These are phyloP conservation scores for Endotricha flammealis DNA, from an alignment of 2,888 invertebrate species.

Conservation along the genomic window DNA sequence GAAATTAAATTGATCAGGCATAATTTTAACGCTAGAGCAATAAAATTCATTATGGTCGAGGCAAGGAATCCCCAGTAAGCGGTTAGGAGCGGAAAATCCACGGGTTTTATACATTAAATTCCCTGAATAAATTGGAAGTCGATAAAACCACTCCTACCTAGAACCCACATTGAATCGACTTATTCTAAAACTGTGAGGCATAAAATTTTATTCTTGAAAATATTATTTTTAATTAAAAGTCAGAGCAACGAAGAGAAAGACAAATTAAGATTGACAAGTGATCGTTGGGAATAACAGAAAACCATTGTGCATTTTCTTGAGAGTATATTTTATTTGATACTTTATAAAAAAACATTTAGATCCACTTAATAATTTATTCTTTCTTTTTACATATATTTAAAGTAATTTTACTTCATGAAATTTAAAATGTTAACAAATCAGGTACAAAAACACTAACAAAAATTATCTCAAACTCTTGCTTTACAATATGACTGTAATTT, in stretches of 20 bases:
- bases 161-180: constrained; percentile 37
- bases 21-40: constrained; percentile 48
- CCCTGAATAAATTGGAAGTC: constrained; percentile 60
- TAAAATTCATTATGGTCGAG: constrained; percentile 57
- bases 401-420: too few species aligned
- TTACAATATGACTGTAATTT: too few species aligned
- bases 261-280: not conserved
- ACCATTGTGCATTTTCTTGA: constrained; percentile 2
- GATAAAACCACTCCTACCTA: constrained; percentile 51
- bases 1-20: constrained; percentile 40
- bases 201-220: constrained; percentile 37
- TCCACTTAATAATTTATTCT: too few species aligned
- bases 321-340: too few species aligned
- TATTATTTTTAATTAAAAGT: constrained; percentile 27
- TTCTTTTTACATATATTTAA: too few species aligned
- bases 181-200: constrained; percentile 38
- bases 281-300: not conserved
- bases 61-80: constrained; percentile 43
- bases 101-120: constrained; percentile 56
- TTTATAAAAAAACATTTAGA: too few species aligned
- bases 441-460: too few species aligned
- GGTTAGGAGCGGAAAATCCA: constrained; percentile 46
- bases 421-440: too few species aligned
- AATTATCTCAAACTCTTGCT: too few species aligned
- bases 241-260: constrained; percentile 2